Conservation (phyloP, 2,888 invertebrate species). For the Tetropium fuscum region DNA sequence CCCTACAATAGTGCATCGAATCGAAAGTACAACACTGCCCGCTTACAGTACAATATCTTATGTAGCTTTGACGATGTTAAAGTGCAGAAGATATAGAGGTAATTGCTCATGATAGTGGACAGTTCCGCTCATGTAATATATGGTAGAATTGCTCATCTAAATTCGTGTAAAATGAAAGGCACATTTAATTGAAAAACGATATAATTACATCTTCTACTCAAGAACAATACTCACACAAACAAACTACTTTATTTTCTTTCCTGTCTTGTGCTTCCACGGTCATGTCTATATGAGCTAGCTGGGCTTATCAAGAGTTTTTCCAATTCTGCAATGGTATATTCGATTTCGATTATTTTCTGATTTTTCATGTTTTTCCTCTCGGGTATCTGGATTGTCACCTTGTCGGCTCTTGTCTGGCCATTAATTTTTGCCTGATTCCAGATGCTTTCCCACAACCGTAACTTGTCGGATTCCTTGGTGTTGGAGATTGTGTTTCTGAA, state of each 20-base stretch:
- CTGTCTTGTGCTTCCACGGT: background rate
- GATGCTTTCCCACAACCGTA: conserved; percentile 59
- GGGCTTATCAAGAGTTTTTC: conserved; percentile 49
- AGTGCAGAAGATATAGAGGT: too few relatives aligned
- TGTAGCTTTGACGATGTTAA: too few relatives aligned
- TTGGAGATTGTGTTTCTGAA: conserved; percentile 57
- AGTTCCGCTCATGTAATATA: too few relatives aligned
- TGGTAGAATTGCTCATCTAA: too few relatives aligned
- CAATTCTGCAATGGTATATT: conserved; percentile 57
- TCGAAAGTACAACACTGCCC: too few relatives aligned
- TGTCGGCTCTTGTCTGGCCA: conserved; percentile 58
- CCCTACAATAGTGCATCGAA: too few relatives aligned
- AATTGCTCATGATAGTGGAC: too few relatives aligned
- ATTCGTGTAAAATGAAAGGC: too few relatives aligned
- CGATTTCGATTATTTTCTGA: conserved; percentile 53
- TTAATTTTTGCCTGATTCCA: conserved; percentile 60
- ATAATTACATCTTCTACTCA: conserved; percentile 9
- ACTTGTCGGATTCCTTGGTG: conserved; percentile 57
- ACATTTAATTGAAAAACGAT: too few relatives aligned
- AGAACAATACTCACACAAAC: background rate
- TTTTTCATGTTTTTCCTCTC: conserved; percentile 47
- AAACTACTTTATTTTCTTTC: conserved; percentile 7
- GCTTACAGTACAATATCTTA: too few relatives aligned
- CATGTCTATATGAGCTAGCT: background rate
- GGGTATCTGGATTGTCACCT: conserved; percentile 61